A percentile compares a stretch with the other conserved stretches of the same genome.
phyloP scores from a whole-genome alignment of 1,140 invertebrate species.

The Eulimnadia texana region DNA sequence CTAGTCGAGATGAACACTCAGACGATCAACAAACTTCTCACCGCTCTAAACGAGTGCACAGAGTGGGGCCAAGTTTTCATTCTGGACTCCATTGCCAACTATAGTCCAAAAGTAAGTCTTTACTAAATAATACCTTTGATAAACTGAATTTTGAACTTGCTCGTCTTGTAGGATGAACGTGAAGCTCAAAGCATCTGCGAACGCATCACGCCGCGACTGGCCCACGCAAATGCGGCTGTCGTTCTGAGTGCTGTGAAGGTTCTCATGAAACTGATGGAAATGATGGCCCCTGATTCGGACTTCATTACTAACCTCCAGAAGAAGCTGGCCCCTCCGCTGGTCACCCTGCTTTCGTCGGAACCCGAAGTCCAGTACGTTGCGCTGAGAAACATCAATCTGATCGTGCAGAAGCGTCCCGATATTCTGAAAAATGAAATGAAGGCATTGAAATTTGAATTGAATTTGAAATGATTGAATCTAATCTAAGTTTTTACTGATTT shows the following conservation, averaged over 20 bases:
- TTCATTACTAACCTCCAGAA: constrained; percentile 88
- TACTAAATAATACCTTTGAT: no score
- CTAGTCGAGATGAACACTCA: constrained; percentile 93
- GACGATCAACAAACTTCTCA: constrained; percentile 95
- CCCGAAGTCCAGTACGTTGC: constrained; percentile 99
- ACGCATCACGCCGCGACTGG: constrained; percentile 89
- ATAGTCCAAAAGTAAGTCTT: constrained; percentile 58
- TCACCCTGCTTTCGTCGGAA: constrained; percentile 93
- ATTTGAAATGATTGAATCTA: no score
- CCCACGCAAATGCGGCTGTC: constrained; percentile 99
- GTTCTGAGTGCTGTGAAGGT: constrained; percentile 92
- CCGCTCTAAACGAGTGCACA: constrained; percentile 96
- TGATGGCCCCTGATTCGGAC: constrained; percentile 82
- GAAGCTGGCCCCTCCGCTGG: constrained; percentile 95
- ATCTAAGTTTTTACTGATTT: neutral
- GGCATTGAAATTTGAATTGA: constrained; percentile 21
- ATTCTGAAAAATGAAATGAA: constrained; percentile 99
- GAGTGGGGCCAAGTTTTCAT: constrained; percentile 99
- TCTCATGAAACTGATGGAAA: constrained; percentile 95
- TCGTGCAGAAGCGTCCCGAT: constrained; percentile 96
- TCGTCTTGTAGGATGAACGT: constrained; percentile 59
- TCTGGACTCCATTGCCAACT: constrained; percentile 92
- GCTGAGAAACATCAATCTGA: constrained; percentile 94
- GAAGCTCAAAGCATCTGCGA: constrained; percentile 99
- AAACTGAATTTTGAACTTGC: no score